A percentile compares a stretch with the other conserved stretches of the same genome.
Evolutionary conservation across 2,797 vertebrate genomes (phyloP).

Genomic region (Helarctos malayanus): DNA sequence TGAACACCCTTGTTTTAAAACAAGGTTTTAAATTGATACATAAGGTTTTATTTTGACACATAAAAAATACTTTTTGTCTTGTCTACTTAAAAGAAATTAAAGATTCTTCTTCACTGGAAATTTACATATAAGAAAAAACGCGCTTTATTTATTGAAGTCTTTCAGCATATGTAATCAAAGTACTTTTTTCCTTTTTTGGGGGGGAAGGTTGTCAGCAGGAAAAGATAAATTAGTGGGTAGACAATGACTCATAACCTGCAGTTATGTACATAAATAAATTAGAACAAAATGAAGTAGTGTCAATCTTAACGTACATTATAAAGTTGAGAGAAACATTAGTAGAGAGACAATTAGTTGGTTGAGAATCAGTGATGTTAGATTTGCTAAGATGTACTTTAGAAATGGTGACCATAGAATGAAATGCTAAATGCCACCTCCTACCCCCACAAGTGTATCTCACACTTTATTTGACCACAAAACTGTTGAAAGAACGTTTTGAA

Average conservation of each 20-base stretch:
- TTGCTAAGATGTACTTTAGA: conserved; percentile 35
- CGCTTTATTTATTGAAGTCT: not conserved
- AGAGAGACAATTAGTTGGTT: conserved; percentile 60
- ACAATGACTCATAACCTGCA: conserved; percentile 68
- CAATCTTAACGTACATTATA: conserved; percentile 60
- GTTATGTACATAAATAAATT: conserved; percentile 74
- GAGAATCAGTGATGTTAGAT: not conserved
- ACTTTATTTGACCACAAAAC: conserved; percentile 1
- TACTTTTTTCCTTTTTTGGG: not conserved
- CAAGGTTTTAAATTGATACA: no score
- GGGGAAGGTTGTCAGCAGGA: conserved; percentile 7
- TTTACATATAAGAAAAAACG: not conserved
- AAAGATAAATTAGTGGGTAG: conserved; percentile 56
- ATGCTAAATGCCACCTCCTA: not conserved
- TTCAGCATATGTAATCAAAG: conserved; percentile 48
- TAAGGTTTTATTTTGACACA: not conserved
- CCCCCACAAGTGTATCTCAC: not conserved
- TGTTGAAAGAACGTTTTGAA: not conserved
- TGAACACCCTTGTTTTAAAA: not conserved
- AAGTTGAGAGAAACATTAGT: conserved; percentile 57
- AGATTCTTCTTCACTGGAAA: not conserved
- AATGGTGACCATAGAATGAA: not conserved
- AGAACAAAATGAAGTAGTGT: conserved; percentile 57
- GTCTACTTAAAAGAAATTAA: conserved; percentile 1
- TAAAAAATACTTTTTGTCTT: not conserved